Evolutionary conservation across 1,140 invertebrate species (phyloP).

Genomic region (Drosophila leontia): DNA sequence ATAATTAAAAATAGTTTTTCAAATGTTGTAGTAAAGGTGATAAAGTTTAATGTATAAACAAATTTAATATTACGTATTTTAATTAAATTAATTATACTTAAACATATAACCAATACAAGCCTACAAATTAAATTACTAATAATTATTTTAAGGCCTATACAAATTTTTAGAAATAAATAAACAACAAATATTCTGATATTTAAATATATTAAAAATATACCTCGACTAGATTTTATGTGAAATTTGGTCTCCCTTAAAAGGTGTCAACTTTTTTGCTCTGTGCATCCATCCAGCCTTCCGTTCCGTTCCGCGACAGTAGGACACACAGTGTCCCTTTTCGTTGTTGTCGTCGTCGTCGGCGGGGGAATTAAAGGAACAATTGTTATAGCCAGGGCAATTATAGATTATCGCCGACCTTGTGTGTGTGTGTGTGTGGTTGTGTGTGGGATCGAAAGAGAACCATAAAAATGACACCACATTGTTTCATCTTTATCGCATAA

Average conservation of each 20-base stretch:
- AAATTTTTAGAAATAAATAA: not conserved
- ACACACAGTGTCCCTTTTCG: slow-evolving; percentile 48
- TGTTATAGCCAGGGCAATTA: slow-evolving; percentile 76
- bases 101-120: too few relatives aligned
- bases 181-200: not conserved
- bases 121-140: too few relatives aligned
- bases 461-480: slow-evolving; percentile 83
- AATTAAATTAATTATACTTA: too few relatives aligned
- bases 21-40: not conserved
- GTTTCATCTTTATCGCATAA: slow-evolving; percentile 83
- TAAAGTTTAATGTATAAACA: too few relatives aligned
- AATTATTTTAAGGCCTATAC: too few relatives aligned
- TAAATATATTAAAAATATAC: not conserved
- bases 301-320: slow-evolving; percentile 54
- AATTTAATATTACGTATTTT: too few relatives aligned
- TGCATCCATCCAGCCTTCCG: slow-evolving; percentile 14
- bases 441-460: slow-evolving; percentile 53
- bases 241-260: not conserved
- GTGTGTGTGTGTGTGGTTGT: not conserved
- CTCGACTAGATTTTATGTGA: too few relatives aligned
- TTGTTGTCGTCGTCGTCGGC: slow-evolving; percentile 27
- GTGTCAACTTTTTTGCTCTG: not conserved
- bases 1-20: not conserved
- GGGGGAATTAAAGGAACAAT: slow-evolving; percentile 77
- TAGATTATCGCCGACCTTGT: slow-evolving; percentile 72